phyloP scores from a whole-genome alignment of 2,797 vertebrate species.

The Sardinella longiceps region DNA sequence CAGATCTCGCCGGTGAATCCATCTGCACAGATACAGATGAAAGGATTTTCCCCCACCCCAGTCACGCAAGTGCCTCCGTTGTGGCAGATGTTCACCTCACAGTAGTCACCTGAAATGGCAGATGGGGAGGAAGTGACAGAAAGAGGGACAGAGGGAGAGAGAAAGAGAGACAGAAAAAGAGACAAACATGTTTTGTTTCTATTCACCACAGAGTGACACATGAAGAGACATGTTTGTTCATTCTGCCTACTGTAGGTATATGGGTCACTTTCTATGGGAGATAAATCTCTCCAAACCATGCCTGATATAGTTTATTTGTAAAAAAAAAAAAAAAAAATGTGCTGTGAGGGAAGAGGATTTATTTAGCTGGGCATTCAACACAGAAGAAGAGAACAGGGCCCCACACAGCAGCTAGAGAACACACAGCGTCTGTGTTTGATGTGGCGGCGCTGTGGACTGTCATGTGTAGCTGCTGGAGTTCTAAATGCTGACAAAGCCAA shows the following conservation, averaged over 20 bases:
- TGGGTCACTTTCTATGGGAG: conserved; percentile 28
- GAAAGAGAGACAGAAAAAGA: neutral
- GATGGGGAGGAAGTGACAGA: neutral
- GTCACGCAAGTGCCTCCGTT: conserved; percentile 91
- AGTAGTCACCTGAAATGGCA: conserved; percentile 72
- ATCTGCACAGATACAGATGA: conserved; percentile 88
- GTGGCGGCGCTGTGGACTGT: conserved; percentile 42
- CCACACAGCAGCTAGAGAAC: conserved; percentile 28
- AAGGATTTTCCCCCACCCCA: conserved; percentile 67
- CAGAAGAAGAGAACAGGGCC: neutral
- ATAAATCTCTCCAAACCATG: neutral
- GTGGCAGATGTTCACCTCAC: conserved; percentile 82
- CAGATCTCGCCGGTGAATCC: conserved; percentile 87
- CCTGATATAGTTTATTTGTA: neutral
- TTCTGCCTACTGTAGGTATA: neutral
- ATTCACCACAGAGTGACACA: neutral
- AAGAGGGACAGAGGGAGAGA: neutral
- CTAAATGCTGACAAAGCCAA: conserved; percentile 63
- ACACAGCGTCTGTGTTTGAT: conserved; percentile 38
- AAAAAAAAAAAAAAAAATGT: conserved; percentile 29
- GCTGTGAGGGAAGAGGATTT: neutral
- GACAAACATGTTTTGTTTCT: neutral
- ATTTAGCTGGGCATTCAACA: neutral
- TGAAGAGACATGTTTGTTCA: neutral
- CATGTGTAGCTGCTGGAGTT: neutral